phyloP scores from a whole-genome alignment of 1,140 invertebrate species.

The Cecropterus lyciades region DNA sequence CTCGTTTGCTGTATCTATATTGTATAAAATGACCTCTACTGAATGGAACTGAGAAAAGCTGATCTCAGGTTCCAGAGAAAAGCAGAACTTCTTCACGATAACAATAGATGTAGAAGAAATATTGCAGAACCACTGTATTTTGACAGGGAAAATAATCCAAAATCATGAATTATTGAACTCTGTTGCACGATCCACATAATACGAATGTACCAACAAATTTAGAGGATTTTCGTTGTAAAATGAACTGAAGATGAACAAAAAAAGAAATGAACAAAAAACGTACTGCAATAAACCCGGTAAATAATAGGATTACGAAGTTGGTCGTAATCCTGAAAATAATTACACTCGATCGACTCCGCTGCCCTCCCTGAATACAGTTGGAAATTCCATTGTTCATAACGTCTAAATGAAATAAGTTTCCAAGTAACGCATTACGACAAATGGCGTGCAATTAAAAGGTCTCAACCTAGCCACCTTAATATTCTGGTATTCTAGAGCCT shows the following conservation, averaged over 20 bases:
- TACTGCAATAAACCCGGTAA: constrained; percentile 14
- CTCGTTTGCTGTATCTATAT: no score
- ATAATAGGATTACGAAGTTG: constrained; percentile 21
- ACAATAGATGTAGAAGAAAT: no score
- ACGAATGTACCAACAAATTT: neutral
- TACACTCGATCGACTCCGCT: constrained; percentile 10
- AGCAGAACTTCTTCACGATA: no score
- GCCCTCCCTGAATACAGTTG: constrained; percentile 10
- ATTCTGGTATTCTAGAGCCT: neutral
- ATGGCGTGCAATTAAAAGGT: constrained; percentile 42
- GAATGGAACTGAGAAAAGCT: no score
- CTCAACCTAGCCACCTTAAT: constrained; percentile 3
- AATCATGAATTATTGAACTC: no score
- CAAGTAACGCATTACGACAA: constrained; percentile 39
- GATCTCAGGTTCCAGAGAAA: no score
- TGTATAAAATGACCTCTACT: no score
- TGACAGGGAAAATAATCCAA: no score
- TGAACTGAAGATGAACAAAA: neutral
- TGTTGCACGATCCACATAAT: neutral
- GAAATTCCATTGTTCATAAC: constrained; percentile 33
- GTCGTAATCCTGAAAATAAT: constrained; percentile 34
- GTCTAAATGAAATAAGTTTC: constrained; percentile 32
- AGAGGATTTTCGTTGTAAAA: neutral
- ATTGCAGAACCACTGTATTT: no score
- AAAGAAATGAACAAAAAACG: no score